Percentiles rank a stretch among this genome's conserved stretches.
Conservation (phyloP, 2,113 vertebrate genomes). For the Myodes glareolus region DNA sequence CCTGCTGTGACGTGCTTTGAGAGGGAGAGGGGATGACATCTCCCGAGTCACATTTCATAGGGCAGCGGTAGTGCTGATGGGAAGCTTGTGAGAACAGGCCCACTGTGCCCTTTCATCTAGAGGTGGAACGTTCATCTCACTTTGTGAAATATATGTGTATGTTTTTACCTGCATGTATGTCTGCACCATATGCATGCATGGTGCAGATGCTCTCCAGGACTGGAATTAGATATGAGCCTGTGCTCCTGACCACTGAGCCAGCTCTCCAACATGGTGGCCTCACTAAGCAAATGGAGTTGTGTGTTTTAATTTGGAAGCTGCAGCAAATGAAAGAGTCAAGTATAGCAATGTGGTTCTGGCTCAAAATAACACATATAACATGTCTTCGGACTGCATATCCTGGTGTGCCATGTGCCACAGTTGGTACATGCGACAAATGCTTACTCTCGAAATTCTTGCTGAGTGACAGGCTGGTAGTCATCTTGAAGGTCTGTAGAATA, state of each 20-base stretch:
- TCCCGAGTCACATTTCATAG: background rate
- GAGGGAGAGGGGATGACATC: background rate
- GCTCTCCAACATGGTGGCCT: background rate
- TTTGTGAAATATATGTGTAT: background rate
- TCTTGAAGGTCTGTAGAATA: background rate
- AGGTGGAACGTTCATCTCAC: background rate
- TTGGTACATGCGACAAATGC: slow-evolving; percentile 32
- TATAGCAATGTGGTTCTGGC: slow-evolving; percentile 21
- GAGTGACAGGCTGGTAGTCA: slow-evolving; percentile 73
- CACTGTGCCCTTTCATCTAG: background rate
- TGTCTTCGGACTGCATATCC: background rate
- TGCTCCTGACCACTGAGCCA: background rate
- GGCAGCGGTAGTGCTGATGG: background rate
- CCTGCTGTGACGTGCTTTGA: background rate
- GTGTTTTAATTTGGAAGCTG: slow-evolving; percentile 42
- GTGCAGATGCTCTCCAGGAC: background rate
- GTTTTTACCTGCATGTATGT: background rate
- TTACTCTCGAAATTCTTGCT: slow-evolving; percentile 78
- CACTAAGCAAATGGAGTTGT: background rate
- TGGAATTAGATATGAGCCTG: background rate
- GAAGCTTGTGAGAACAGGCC: background rate
- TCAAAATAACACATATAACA: background rate
- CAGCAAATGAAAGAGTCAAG: background rate
- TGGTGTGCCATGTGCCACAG: background rate
- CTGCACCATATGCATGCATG: background rate